Percentiles rank a stretch among this genome's conserved stretches.
These are phyloP conservation scores for Lagopus muta DNA, from an alignment of 2,113 vertebrate genomes.

Conservation along the genomic window DNA sequence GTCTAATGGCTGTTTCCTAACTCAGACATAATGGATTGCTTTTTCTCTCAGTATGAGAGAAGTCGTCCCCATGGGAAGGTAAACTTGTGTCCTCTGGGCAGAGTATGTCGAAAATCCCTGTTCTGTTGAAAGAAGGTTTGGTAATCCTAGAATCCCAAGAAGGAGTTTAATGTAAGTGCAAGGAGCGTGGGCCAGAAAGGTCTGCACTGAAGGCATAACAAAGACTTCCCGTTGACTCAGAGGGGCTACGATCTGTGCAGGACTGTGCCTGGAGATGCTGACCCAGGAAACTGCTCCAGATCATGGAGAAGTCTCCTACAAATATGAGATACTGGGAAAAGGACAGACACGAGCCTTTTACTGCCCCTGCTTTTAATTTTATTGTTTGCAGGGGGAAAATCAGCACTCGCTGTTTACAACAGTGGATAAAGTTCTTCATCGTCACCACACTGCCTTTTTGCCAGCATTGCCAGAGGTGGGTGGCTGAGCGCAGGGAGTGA, in stretches of 20 bases:
- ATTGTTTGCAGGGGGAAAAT: neutral
- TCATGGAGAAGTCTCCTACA: neutral
- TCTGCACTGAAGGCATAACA: neutral
- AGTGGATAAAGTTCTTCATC: neutral
- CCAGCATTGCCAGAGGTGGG: fast-evolving
- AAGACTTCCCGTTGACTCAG: neutral
- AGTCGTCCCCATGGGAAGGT: neutral
- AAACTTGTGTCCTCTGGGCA: neutral
- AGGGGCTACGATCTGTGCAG: neutral
- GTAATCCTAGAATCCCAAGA: slow-evolving; percentile 17
- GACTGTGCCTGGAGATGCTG: fast-evolving
- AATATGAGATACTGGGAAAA: neutral
- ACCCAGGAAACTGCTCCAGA: fast-evolving
- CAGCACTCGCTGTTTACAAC: fast-evolving
- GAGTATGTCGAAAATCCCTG: slow-evolving; percentile 19
- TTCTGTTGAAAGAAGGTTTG: neutral
- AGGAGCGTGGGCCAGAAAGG: neutral
- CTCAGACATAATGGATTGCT: neutral
- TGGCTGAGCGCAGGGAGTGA: neutral
- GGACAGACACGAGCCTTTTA: neutral
- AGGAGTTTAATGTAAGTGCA: neutral
- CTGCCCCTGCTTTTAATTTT: neutral
- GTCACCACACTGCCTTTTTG: neutral
- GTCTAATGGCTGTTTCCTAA: neutral
- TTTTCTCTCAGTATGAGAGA: neutral